phyloP scores from a whole-genome alignment of 1,140 invertebrate species.

The Papilio polytes region DNA sequence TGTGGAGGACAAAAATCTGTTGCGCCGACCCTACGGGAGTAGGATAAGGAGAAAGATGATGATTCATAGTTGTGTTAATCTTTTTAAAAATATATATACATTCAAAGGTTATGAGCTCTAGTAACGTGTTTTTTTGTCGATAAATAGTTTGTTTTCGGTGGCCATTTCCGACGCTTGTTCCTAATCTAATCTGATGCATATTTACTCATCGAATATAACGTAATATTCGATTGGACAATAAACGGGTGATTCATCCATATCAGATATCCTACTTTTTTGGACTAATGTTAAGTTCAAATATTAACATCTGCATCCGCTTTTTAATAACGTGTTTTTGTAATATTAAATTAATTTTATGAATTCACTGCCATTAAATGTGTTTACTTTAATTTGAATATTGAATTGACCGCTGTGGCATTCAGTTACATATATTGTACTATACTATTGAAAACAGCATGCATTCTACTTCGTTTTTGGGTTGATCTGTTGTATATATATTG shows the following conservation, averaged over 20 bases:
- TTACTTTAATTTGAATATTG: not conserved
- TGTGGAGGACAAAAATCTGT: too few relatives aligned
- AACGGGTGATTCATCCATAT: not conserved
- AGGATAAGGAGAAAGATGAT: too few relatives aligned
- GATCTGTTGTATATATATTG: not conserved
- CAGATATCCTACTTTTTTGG: not conserved
- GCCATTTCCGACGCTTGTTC: not conserved
- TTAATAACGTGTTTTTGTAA: not conserved
- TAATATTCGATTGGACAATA: not conserved
- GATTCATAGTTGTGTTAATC: too few relatives aligned
- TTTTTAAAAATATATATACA: not conserved
- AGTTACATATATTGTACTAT: too few relatives aligned
- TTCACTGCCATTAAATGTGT: not conserved
- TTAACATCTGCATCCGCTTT: not conserved
- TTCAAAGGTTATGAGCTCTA: not conserved
- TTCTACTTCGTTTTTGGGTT: too few relatives aligned
- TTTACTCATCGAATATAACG: not conserved
- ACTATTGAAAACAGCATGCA: too few relatives aligned
- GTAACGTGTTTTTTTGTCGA: not conserved
- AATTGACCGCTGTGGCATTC: not conserved
- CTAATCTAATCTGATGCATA: conserved; percentile 1
- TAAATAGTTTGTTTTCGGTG: not conserved
- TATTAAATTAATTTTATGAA: not conserved
- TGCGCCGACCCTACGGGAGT: too few relatives aligned
- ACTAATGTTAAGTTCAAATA: not conserved